A percentile compares a stretch with the other conserved stretches of the same genome.
These are phyloP conservation scores for Megalurothrips usitatus DNA, from an alignment of 2,888 invertebrate species.

Conservation along the genomic window DNA sequence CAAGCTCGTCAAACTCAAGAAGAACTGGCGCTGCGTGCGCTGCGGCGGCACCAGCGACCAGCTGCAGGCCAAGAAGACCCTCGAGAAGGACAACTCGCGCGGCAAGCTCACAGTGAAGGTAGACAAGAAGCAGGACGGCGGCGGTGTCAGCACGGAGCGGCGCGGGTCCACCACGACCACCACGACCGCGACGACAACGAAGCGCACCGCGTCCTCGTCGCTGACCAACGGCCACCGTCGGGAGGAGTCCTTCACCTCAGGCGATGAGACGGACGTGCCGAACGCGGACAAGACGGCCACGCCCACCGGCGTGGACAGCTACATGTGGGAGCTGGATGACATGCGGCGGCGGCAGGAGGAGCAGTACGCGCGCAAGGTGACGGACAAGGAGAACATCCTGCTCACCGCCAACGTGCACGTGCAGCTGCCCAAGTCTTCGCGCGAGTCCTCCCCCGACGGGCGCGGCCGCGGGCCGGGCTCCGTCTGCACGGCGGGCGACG, in stretches of 20 bases:
- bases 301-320: constrained; percentile 8
- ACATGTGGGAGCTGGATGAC: constrained; percentile 19
- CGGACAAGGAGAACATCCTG: constrained; percentile 38
- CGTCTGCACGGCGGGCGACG: constrained; percentile 53
- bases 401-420: constrained; percentile 39
- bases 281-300: constrained; percentile 1
- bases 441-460: constrained; percentile 69
- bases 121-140: not conserved
- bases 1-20: constrained; percentile 6
- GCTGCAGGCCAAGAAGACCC: not conserved
- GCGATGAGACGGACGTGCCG: constrained; percentile 12
- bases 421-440: constrained; percentile 58
- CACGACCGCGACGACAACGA: not conserved
- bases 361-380: constrained; percentile 20
- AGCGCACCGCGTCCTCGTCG: not conserved
- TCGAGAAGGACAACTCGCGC: constrained; percentile 8
- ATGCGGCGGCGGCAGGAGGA: constrained; percentile 9
- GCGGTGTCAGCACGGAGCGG: not conserved
- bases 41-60: not conserved
- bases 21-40: constrained; percentile 5
- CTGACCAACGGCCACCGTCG: constrained; percentile 13
- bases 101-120: constrained; percentile 3
- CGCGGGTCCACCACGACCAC: not conserved
- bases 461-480: constrained; percentile 65
- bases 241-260: constrained; percentile 2